Evolutionary conservation across 2,797 vertebrate species (phyloP), one percentile per base, ranked within the genome.

Genomic region (Podargus strigoides): DNA sequence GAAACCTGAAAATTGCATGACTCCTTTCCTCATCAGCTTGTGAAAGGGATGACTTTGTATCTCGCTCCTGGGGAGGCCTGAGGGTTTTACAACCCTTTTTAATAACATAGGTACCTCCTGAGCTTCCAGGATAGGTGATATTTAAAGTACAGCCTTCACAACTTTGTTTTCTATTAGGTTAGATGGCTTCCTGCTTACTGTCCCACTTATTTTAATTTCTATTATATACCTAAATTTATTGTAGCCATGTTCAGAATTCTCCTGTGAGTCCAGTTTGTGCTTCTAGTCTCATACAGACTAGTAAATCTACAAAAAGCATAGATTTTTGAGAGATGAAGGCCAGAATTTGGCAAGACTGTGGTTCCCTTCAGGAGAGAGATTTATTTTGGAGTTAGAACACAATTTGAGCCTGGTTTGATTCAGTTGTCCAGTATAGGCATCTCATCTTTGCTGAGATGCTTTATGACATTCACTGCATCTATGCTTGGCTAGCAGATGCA

Each of bases 1-100:
- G 4, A 86, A 94, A 84, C 85, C 95, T 91, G 32, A 79, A 44
- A 88, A 93, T 69, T 86, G 66, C 55, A 6, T 78, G 62, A 62
- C 66, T 86, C 68, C 85, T 91, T 82, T 82, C 87, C 68, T 87
- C 64, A n/a, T 83, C 62, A 73, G 39, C 77, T 73, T 88, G 59
- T 93, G 87, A 88, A 91, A 95, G 62, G 79, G 62, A 53, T 86
- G 84, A 60, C 53, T 92, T 90, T 41, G 47, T 83, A 4, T 81
- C 60, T 91, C 78, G 58, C 62, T 93, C 12, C 32, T n/a, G 36
- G 77, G 32, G 39, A 76, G 21, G 39, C 83, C 80, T 81, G 62
- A 84, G 47, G 50, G 55, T 55, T 84, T 91, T 84, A 37, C 22
- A 84, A 5, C 36, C 11, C 32, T 62, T 78, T 87, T 62, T 72